phyloP scores from a whole-genome alignment of 35 echinoderm and acorn worm genomes.

The Heliocidaris erythrogramma region DNA sequence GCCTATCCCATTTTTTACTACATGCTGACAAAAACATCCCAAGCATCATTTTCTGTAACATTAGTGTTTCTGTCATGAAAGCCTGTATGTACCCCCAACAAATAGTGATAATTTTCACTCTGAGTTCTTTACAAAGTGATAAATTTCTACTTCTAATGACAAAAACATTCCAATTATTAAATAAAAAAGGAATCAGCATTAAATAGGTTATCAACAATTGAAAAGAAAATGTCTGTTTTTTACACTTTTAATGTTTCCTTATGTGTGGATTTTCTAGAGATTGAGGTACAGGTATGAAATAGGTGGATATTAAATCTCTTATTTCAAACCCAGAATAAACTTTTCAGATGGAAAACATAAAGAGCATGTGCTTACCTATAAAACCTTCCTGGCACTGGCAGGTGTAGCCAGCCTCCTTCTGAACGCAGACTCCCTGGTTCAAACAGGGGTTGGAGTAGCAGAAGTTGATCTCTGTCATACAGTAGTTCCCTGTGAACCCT shows the following conservation, averaged over 20 bases:
- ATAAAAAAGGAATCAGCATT: background rate
- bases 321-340: background rate
- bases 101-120: background rate
- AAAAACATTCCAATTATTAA: background rate
- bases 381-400: conserved; percentile 83
- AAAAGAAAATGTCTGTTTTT: background rate
- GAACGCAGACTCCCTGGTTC: conserved; percentile 80
- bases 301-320: background rate
- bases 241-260: background rate
- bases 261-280: background rate
- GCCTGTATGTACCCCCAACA: background rate
- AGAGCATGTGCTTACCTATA: conserved; percentile 70
- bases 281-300: background rate
- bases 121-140: background rate
- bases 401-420: conserved; percentile 85
- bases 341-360: background rate
- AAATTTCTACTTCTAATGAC: background rate
- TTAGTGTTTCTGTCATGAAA: background rate
- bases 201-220: too few relatives aligned
- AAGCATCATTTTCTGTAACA: background rate
- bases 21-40: background rate
- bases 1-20: background rate
- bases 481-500: conserved; percentile 96
- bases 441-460: conserved; percentile 96
- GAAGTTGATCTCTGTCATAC: conserved; percentile 95